phyloP scores from a whole-genome alignment of 92 coral and sea anemone species.

The Nematostella vectensis region DNA sequence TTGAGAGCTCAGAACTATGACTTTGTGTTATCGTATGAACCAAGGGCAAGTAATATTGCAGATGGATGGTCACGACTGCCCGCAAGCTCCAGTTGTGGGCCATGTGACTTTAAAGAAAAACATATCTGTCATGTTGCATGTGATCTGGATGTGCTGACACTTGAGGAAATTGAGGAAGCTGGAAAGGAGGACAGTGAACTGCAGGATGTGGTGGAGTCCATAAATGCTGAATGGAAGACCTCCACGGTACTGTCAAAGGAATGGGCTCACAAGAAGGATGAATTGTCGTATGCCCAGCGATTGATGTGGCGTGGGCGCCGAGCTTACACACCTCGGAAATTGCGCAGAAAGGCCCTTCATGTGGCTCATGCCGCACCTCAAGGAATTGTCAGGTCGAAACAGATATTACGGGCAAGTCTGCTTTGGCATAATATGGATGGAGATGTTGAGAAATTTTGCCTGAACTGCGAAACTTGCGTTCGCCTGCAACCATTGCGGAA shows the following conservation, averaged over 20 bases:
- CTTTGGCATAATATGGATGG: constrained; percentile 52
- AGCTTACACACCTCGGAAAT: too few relatives aligned
- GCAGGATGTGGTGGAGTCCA: constrained; percentile 7
- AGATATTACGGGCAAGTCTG: constrained; percentile 22
- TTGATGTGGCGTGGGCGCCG: constrained; percentile 28
- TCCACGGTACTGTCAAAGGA: constrained; percentile 2
- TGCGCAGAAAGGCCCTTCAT: too few relatives aligned
- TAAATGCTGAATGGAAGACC: constrained; percentile 1
- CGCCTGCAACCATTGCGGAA: too few relatives aligned
- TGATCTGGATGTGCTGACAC: constrained; percentile 7
- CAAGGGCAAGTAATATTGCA: too few relatives aligned
- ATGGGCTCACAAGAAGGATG: too few relatives aligned
- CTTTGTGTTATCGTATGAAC: too few relatives aligned
- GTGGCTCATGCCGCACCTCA: constrained; percentile 25
- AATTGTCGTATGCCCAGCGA: constrained; percentile 13
- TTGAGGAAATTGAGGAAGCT: constrained; percentile 7
- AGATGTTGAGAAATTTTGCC: constrained; percentile 24
- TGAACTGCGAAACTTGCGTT: too few relatives aligned
- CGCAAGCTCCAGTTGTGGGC: neutral
- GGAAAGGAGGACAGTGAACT: constrained; percentile 13
- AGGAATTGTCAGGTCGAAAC: constrained; percentile 43
- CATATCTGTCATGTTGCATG: constrained; percentile 7
- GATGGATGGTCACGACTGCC: constrained; percentile 28
- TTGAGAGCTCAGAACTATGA: too few relatives aligned
- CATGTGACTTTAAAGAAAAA: constrained; percentile 10